phyloP scores from a whole-genome alignment of 2,888 invertebrate species.

The Matsumyia berberina region DNA sequence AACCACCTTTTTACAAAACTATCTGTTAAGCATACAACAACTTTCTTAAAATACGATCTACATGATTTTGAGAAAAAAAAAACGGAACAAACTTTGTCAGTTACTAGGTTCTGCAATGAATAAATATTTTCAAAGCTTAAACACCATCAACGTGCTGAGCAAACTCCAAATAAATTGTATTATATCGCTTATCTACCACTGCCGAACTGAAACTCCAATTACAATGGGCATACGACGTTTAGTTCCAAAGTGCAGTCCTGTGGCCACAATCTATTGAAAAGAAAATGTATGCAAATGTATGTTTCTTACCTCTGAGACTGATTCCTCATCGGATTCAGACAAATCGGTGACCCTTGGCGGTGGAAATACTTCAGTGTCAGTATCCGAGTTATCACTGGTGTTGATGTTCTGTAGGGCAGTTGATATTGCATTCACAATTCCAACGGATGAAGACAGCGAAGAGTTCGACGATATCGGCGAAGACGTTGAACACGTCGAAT shows the following conservation, averaged over 20 bases:
- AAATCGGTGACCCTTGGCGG: slow-evolving; percentile 96
- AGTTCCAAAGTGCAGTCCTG: background rate
- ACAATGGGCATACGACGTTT: background rate
- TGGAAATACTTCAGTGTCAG: slow-evolving; percentile 92
- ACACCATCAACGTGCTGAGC: background rate
- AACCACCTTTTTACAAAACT: too few relatives aligned
- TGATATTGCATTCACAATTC: slow-evolving; percentile 82
- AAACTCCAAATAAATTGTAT: background rate
- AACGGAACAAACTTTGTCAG: too few relatives aligned
- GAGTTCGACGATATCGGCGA: slow-evolving; percentile 82
- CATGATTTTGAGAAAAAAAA: too few relatives aligned
- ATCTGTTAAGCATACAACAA: too few relatives aligned
- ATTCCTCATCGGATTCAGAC: slow-evolving; percentile 98
- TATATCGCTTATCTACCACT: slow-evolving; percentile 6
- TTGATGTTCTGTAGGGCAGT: slow-evolving; percentile 83
- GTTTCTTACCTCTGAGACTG: slow-evolving; percentile 95
- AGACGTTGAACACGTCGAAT: slow-evolving; percentile 79
- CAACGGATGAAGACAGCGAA: slow-evolving; percentile 82
- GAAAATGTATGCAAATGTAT: background rate
- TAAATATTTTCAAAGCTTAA: background rate
- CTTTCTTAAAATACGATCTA: too few relatives aligned
- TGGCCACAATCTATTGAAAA: background rate
- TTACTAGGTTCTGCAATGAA: too few relatives aligned
- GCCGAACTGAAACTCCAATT: slow-evolving; percentile 2
- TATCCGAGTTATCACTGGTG: slow-evolving; percentile 94